These are phyloP conservation scores for Polypterus bichir DNA, from an alignment of 2,113 vertebrate genomes.

Conservation along the genomic window DNA sequence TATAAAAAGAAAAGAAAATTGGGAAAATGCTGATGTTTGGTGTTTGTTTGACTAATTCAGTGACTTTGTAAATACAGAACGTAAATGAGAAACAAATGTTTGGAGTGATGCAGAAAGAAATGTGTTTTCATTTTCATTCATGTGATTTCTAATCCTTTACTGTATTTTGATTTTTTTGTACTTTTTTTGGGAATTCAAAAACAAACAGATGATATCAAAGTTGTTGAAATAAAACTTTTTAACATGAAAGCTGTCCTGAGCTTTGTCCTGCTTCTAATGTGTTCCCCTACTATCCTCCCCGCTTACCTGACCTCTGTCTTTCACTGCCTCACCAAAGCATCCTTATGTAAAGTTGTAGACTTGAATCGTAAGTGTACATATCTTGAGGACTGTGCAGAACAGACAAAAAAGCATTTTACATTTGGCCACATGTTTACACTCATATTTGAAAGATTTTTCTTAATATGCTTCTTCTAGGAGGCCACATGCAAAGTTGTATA, in stretches of 20 bases:
- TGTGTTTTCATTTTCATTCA: conserved; percentile 62
- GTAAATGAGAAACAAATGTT: conserved; percentile 51
- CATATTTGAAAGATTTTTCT: no score
- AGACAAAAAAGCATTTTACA: no score
- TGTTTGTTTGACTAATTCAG: conserved; percentile 70
- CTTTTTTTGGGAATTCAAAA: conserved; percentile 81
- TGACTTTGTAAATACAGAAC: conserved; percentile 53
- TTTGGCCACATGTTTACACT: no score
- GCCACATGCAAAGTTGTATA: no score
- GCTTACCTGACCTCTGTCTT: conserved; percentile 24
- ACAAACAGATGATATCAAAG: conserved; percentile 48
- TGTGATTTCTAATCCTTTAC: conserved; percentile 88
- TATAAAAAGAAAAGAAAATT: conserved; percentile 55
- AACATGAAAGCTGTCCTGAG: conserved; percentile 42
- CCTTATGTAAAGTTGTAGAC: no score
- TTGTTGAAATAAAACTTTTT: conserved; percentile 88
- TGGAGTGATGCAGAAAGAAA: conserved; percentile 52
- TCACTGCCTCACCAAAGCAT: background rate
- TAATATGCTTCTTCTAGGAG: no score
- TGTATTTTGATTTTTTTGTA: conserved; percentile 77
- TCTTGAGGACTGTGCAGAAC: no score
- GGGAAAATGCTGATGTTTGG: conserved; percentile 42
- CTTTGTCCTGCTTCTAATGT: conserved; percentile 30
- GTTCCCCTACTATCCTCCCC: conserved; percentile 20
- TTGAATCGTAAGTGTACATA: no score